Evolutionary conservation across 2,113 vertebrate genomes (phyloP), one percentile per base, ranked within the genome.

Genomic region (Myodes glareolus): DNA sequence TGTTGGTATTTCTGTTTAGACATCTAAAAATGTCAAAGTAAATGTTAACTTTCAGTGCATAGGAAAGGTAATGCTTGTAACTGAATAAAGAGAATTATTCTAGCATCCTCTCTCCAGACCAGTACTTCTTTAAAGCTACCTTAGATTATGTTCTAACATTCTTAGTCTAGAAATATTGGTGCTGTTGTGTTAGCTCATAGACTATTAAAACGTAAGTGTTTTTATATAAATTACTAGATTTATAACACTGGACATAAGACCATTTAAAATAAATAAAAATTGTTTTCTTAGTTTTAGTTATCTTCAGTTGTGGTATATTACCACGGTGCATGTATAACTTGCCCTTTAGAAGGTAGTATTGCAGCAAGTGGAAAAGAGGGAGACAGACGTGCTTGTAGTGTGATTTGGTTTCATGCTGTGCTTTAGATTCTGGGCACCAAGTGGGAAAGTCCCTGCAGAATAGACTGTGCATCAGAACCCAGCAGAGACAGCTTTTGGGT

Each of bases 161-260:
- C 55, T 89, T 92, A 31, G 12, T 25, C 19, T 63, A 25, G 29
- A 94, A 91, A 82, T 86, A 77, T 67, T 94, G 27, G 9, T 94
- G 5, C 86, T 93, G 87, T 93, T 42, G 12, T 72, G 25, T 1
- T 78, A 94, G 19, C 82, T 23, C 25, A 68, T 80, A n/a, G 2
- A 86, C 2, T 96, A 88, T 95, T 94, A 76, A 92, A 90, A 94
- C 67, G 13, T 84, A 93, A 47, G 19, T 61, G 29, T 11, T 96
- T 94, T 94, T 75, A 75, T 93, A 3, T 92, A 55, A 89, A 52
- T 91, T 82, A 61, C 21, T 92, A 47, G 77, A 73, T 68, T 70
- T 52, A 23, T 7, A 16, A 19, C 6, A 5, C 16, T 88, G 68
- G 87, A 19, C 88, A 3, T 72, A 77, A 19, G 92, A 16, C 5